Conservation (phyloP, 2,888 invertebrate genomes). For the Tanypteryx hageni region DNA sequence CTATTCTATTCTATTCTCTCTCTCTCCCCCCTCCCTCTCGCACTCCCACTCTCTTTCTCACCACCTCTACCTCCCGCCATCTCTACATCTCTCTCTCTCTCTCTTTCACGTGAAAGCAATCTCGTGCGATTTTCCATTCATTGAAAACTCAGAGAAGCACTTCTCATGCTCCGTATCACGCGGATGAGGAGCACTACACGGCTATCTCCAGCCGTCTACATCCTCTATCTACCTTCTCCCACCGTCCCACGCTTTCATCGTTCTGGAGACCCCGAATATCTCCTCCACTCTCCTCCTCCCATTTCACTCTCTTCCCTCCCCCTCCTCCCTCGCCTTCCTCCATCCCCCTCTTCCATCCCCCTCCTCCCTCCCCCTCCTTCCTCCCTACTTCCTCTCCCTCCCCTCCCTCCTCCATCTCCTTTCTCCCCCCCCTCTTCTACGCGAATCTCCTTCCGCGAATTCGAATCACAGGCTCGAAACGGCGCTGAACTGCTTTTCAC, state of each 20-base stretch:
- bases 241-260: neutral
- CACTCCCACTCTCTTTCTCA: no score
- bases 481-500: no score
- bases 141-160: neutral
- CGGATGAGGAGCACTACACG: neutral
- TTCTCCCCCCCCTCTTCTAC: no score
- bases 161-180: neutral
- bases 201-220: neutral
- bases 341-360: neutral
- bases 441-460: no score
- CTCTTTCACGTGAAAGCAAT: neutral
- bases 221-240: neutral
- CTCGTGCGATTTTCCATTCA: conserved; percentile 11
- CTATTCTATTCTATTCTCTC: no score
- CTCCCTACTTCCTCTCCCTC: no score
- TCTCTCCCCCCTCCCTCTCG: no score
- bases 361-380: no score
- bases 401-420: no score
- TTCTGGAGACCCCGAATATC: neutral
- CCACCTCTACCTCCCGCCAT: no score
- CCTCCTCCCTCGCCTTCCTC: neutral
- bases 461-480: no score
- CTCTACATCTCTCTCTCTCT: neutral
- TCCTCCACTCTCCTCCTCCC: neutral
- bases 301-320: neutral